Percentiles rank a stretch among this genome's conserved stretches.
phyloP scores from a whole-genome alignment of 2,888 invertebrate species.

The Tineola bisselliella region DNA sequence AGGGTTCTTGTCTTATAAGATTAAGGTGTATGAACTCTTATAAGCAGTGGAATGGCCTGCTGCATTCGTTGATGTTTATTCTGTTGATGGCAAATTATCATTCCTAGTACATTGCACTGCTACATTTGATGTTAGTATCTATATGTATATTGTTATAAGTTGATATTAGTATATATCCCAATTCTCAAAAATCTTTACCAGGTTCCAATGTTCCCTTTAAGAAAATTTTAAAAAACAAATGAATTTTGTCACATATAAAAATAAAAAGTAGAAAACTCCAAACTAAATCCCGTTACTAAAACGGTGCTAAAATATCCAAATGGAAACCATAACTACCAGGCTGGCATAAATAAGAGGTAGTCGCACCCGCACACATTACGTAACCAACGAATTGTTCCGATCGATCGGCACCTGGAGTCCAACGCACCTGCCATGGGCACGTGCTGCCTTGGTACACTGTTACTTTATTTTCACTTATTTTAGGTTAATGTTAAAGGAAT shows the following conservation, averaged over 20 bases:
- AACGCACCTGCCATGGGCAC: conserved; percentile 12
- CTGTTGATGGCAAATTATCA: too few relatives aligned
- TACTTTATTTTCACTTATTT: neutral
- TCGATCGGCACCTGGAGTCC: conserved; percentile 11
- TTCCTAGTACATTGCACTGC: too few relatives aligned
- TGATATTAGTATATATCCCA: too few relatives aligned
- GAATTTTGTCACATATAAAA: too few relatives aligned
- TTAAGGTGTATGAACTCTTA: neutral
- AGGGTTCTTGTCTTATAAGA: neutral
- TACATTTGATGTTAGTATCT: too few relatives aligned
- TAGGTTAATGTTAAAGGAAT: neutral
- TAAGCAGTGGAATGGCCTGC: neutral
- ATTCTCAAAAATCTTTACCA: too few relatives aligned
- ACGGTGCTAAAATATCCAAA: conserved; percentile 1
- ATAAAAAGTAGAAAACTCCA: too few relatives aligned
- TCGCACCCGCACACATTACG: conserved; percentile 5
- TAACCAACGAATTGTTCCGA: conserved; percentile 10
- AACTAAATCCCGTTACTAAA: neutral
- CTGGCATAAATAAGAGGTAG: neutral
- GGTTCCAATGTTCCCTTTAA: too few relatives aligned
- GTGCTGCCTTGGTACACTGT: conserved; percentile 5
- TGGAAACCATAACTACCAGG: neutral
- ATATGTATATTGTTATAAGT: too few relatives aligned
- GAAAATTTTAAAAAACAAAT: too few relatives aligned
- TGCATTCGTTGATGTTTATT: too few relatives aligned